phyloP scores from a whole-genome alignment of 1,140 invertebrate species.

The Brachionus paranguensis region DNA sequence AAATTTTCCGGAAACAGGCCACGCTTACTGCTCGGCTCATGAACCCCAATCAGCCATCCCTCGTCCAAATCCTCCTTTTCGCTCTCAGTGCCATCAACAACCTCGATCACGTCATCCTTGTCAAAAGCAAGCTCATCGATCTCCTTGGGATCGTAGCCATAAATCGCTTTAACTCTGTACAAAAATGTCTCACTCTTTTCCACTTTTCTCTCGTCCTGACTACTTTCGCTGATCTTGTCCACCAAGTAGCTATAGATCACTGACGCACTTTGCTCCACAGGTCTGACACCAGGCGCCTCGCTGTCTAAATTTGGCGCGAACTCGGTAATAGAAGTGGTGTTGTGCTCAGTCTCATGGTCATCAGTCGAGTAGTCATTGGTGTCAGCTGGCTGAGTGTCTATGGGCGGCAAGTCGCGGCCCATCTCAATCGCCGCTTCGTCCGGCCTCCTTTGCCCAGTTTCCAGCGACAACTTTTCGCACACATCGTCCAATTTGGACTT shows the following conservation, averaged over 20 bases:
- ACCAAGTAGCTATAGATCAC: not conserved
- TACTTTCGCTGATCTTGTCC: not conserved
- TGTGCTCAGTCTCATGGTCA: not conserved
- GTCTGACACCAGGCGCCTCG: not conserved
- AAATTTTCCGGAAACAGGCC: slow-evolving; percentile 99
- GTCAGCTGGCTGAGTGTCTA: not conserved
- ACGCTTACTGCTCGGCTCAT: slow-evolving; percentile 80
- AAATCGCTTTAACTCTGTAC: slow-evolving; percentile 26
- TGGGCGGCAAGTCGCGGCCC: not conserved
- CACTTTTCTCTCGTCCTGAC: not conserved
- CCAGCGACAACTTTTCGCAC: slow-evolving; percentile 1
- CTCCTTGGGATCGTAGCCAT: slow-evolving; percentile 10
- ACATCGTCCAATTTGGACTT: slow-evolving; percentile 25
- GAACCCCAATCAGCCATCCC: slow-evolving; percentile 94
- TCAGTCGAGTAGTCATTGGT: not conserved
- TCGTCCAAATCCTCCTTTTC: slow-evolving; percentile 74
- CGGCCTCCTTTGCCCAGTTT: not conserved
- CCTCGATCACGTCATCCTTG: slow-evolving; percentile 14
- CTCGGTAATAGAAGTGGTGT: not conserved
- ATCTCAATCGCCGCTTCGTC: not conserved
- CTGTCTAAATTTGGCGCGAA: not conserved
- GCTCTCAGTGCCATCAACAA: slow-evolving; percentile 24
- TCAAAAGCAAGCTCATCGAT: slow-evolving; percentile 16
- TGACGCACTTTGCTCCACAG: not conserved
- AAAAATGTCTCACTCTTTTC: not conserved